Conservation (phyloP, 2,113 vertebrate genomes). For the Heterochromis multidens region DNA sequence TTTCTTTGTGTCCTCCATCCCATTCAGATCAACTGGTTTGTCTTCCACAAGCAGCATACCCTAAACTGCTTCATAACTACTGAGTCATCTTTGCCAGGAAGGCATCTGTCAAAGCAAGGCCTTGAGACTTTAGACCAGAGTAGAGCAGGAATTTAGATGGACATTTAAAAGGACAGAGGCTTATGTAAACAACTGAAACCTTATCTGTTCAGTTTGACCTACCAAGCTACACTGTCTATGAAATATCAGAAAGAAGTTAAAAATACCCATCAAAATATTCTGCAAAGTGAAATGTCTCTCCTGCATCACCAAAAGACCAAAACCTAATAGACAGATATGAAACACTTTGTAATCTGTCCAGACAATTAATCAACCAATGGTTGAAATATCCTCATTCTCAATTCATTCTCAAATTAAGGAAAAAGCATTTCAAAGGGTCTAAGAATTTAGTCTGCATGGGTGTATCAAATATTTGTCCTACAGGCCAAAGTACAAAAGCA, state of each 20-base stretch:
- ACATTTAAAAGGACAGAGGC: neutral
- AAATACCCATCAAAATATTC: neutral
- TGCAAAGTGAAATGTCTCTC: too few species aligned
- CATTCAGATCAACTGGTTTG: conserved; percentile 29
- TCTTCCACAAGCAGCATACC: neutral
- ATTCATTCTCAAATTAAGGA: neutral
- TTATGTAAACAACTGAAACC: neutral
- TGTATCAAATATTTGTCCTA: neutral
- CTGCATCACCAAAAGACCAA: too few species aligned
- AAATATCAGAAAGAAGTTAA: neutral
- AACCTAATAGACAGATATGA: neutral
- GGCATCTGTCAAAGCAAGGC: conserved; percentile 24
- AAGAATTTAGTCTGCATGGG: neutral
- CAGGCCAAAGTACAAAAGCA: neutral
- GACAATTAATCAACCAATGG: neutral
- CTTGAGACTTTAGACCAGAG: neutral
- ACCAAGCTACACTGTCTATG: neutral
- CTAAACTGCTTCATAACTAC: neutral
- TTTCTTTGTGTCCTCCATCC: conserved; percentile 25
- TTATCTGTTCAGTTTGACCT: neutral
- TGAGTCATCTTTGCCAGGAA: neutral
- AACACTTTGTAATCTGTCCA: neutral
- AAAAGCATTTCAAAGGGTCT: neutral
- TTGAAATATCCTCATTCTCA: neutral
- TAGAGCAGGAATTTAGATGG: neutral